Base-by-base conservation (phyloP, 2,888 invertebrate genomes). In the Heliothis peltigera region DNA sequence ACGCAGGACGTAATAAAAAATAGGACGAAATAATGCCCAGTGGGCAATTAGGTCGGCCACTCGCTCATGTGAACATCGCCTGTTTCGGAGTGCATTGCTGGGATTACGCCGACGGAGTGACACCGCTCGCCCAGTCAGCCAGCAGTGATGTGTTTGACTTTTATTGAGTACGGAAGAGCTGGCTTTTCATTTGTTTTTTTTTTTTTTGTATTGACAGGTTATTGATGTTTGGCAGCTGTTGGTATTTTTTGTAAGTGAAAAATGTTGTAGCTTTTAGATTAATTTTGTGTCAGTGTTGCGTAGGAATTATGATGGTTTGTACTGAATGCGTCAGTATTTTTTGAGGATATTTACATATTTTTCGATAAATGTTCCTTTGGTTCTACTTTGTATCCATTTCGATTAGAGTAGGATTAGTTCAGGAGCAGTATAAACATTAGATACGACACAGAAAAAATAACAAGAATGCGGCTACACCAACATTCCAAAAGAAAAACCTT, bases 31-130 rank as follows among this genome's bases (percentile, higher is more conserved):
- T 51, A 49, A 75, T 59, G 75, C 51, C 71, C 77, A 71, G 55
- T 79, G 79, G 63, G 58, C 79, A 79, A 63, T 77, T 79, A 75
- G 79, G 79, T 77, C 79, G 69, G 42, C 35, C 47, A 43, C 58
- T 53, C 63, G 70, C 63, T 53, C 47, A 53, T 61, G 75, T 60
- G 59, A 64, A 71, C 47, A 51, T 56, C 64, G 58, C 69, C 43
- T 64, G 51, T 75, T 69, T 65, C 54, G 61, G 59, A 28, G 44
- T 75, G 65, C 67, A 66, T 47, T 66, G 67, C 49, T 15, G 61
- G 54, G 61, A 69, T 79, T 71, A 62, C 5, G 19, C 28, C 22
- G 61, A 60, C 39, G 51, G 57, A 55, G 68, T 74, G 66, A 69
- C 66, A 61, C 53, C 32, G 19, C 21, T 43, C 21, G 28, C 53